Conservation (phyloP, 2,113 vertebrate species). For the human (Homo sapiens) region GRCh38 chr16:53550001-53550500, state of each 20-base stretch:
- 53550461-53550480: neutral
- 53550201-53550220: constrained; percentile 37
- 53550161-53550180: neutral
- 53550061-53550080: neutral
- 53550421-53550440: constrained; percentile 61
- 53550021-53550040: constrained; percentile 1
- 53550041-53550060: constrained; percentile 15
- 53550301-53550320: neutral
- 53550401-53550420: neutral
- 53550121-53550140: constrained; percentile 85
- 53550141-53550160: constrained; percentile 76
- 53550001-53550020: constrained; percentile 15
- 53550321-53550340: constrained; percentile 55
- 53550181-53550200: neutral
- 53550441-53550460: constrained; percentile 6
- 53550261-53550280: constrained; percentile 26
- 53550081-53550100: neutral
- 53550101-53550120: neutral
- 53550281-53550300: constrained; percentile 39
- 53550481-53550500: neutral
- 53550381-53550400: constrained; percentile 64
- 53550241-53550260: constrained; percentile 41
- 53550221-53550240: constrained; percentile 74
- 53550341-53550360: constrained; percentile 45
- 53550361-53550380: constrained; percentile 66